Base-by-base conservation (phyloP, 2,113 vertebrate species). In the Bufo gargarizans region DNA sequence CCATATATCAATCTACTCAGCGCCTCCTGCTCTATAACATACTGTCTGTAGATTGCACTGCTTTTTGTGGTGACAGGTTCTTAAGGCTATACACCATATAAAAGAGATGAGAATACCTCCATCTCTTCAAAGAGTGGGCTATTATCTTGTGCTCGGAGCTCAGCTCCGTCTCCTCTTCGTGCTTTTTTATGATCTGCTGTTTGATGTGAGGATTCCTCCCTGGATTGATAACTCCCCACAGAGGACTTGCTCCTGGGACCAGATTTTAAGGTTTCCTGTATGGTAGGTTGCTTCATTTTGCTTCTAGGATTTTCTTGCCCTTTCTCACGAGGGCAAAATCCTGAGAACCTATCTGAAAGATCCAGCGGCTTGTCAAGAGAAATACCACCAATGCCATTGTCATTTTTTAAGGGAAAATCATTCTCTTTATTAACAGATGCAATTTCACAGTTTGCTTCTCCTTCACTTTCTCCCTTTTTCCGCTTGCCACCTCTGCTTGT, bases 271-370 rank as follows among this genome's bases (percentile, higher is more conserved):
- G 93, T 87, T 71, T 94, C 95, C 86, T 74, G 92, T 80, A 94
- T 88, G 50, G 92, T 92, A 87, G 91, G 88, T 90, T 95, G 94
- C 65, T 93, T 96, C 77, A 92, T 83, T 89, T 80, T 94, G 47
- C 86, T 92, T 91, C 93, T 96, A 90, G 86, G 90, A 5, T 43
- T 88, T 55, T 94, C 94, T 67, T 92, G 85, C 82, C 13, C 90
- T 84, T 90, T 95, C 61, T 95, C 94, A 87, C 93, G 92, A 78
- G 89, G 89, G 55, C 87, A 91, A 89, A 63, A 61, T 90, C 89
- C 90, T 49, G 93, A 93, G 91, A 93, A 94, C 14, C 92, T 92
- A 92, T 96, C 95, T 5, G 96, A 97, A 0, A 97, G 92, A 91
- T 96, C 94, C 89, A 93, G 90, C 69, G 93, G 94, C 81, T 96